These are phyloP conservation scores for Notolabrus celidotus DNA, from an alignment of 2,797 vertebrate species.

Conservation along the genomic window DNA sequence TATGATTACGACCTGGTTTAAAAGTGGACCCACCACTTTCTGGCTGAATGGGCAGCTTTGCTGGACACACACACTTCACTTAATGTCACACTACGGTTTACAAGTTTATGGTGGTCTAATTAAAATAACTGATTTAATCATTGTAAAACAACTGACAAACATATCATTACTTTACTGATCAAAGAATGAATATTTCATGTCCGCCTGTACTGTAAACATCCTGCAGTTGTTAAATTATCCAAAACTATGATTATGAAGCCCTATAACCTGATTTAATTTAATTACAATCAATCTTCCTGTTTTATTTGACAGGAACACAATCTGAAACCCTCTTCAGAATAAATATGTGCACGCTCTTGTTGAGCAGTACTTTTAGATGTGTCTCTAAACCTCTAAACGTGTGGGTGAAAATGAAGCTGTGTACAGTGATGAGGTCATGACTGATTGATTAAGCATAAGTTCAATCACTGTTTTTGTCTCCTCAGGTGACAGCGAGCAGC, in stretches of 20 bases:
- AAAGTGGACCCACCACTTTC: no score
- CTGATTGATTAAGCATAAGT: neutral
- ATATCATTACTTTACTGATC: constrained; percentile 41
- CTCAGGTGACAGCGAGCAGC: neutral
- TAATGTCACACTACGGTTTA: constrained; percentile 16
- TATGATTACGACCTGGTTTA: no score
- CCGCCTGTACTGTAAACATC: constrained; percentile 31
- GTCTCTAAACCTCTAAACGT: no score
- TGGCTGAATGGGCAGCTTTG: no score
- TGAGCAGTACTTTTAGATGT: no score
- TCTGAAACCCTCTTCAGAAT: neutral
- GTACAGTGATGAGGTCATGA: neutral
- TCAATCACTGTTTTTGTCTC: constrained; percentile 12
- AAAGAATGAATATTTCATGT: constrained; percentile 44
- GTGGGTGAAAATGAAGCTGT: neutral
- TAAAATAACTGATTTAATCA: constrained; percentile 57
- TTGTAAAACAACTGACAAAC: constrained; percentile 34
- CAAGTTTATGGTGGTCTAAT: constrained; percentile 50
- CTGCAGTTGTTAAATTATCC: constrained; percentile 21
- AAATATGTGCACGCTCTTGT: neutral
- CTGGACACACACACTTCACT: neutral
- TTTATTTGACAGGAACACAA: neutral
- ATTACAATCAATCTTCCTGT: constrained; percentile 22
- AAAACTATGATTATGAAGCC: constrained; percentile 26
- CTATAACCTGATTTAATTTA: constrained; percentile 27